phyloP scores from a whole-genome alignment of 2,888 invertebrate species.

The Pristionchus fissidentatus region DNA sequence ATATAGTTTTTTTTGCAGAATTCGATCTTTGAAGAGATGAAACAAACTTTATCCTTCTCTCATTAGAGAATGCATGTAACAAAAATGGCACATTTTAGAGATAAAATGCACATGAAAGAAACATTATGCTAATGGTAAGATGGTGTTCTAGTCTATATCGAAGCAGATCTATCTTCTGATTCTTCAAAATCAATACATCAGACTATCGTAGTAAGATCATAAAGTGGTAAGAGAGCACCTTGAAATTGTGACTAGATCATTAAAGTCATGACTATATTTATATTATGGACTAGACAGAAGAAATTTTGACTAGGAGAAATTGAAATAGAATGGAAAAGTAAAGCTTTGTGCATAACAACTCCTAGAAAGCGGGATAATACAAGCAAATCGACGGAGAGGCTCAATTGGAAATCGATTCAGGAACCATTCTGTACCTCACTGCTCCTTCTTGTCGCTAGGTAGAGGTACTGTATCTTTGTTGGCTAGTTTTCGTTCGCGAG shows the following conservation, averaged over 20 bases:
- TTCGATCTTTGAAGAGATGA: too few relatives aligned
- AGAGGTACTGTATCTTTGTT: slow-evolving; percentile 68
- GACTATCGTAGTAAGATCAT: slow-evolving; percentile 33
- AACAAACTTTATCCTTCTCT: slow-evolving; percentile 38
- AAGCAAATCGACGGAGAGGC: neutral
- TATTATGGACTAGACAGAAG: too few relatives aligned
- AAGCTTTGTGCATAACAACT: neutral
- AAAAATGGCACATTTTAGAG: neutral
- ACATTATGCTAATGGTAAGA: slow-evolving; percentile 29
- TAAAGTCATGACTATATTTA: neutral
- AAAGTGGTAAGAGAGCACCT: slow-evolving; percentile 9
- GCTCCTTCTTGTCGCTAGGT: slow-evolving; percentile 68
- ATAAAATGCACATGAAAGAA: neutral
- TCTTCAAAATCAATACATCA: slow-evolving; percentile 19
- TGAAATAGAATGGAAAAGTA: neutral
- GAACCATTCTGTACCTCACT: slow-evolving; percentile 52
- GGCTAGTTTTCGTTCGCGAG: slow-evolving; percentile 62
- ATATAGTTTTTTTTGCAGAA: neutral
- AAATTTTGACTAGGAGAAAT: slow-evolving; percentile 11
- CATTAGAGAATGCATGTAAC: slow-evolving; percentile 27
- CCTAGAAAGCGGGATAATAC: neutral
- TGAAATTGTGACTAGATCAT: slow-evolving; percentile 30
- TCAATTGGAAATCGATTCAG: neutral
- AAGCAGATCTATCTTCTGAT: slow-evolving; percentile 7
- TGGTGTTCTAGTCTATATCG: slow-evolving; percentile 19